Evolutionary conservation across 2,888 invertebrate species (phyloP), one percentile per base, ranked within the genome.

Genomic region (Zelleria hepariella): DNA sequence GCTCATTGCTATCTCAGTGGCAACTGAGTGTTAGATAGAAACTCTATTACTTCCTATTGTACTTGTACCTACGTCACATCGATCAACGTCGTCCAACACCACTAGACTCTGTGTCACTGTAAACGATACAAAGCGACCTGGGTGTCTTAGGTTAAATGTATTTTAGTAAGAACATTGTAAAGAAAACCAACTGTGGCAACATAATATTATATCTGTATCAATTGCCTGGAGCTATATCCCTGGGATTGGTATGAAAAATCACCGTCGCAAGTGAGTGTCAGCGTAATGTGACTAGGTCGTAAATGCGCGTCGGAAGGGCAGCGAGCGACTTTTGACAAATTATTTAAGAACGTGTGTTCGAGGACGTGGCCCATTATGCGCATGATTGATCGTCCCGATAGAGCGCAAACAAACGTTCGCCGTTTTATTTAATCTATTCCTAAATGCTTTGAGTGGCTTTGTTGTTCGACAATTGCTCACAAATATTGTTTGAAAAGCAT

Each of bases 321-420:
- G 47, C n/a, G 72, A 72, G 75, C 73, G 77, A 77, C 73, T 84
- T 80, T 78, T 88, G 87, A 88, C 86, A 88, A 88, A 88, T 88
- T 86, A 87, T 86, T 86, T 82, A 82, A 83, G 86, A 77, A 86
- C 87, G 86, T 87, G 87, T 83, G 80, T 80, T 70, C 78, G 77
- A 78, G 77, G 78, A 81, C 82, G 78, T 75, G 77, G 71, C 78
- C 77, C 77, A 81, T 86, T 85, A 80, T 84, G 73, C 70, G 69
- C 67, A 73, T 87, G 87, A 88, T 88, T 82, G 86, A 88, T 87
- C 76, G 80, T 73, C 74, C 71, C 78, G 77, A 82, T 81, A 77
- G 74, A 73, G 72, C 67, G 62, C 70, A 74, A 73, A 75, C 78
- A 79, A 79, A 78, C 73, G 75, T 69, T 74, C 69, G 71, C 69